Base-by-base conservation (phyloP, 2,888 invertebrate genomes). In the Phaonia tiefii region DNA sequence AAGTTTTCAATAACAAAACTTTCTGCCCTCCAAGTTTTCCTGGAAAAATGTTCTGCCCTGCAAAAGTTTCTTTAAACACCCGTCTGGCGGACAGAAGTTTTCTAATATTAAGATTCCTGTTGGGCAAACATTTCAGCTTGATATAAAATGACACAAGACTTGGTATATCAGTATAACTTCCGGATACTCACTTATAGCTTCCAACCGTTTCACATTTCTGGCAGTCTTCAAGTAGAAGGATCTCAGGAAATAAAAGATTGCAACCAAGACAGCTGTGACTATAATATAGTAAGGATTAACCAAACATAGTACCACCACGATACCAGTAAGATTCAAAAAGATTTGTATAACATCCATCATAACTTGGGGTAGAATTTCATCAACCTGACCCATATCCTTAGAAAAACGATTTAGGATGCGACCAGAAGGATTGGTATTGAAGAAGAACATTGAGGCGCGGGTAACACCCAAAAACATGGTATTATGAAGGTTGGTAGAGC, bases 381-480 rank as follows among this genome's bases (percentile, higher is more conserved):
- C 91, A 88, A 93, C 84, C 91, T 92, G 84, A 17, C 91, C 97
- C 92, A 97, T 94, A 87, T 98, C 98, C 90, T 97, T 97, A 0
- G 97, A 95, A 90, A 98, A 97, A 39, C 98, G 92, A 91, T 97
- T 97, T 51, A 98, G 91, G 84, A 98, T 95, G 46, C 95, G 91
- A 0, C 95, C 95, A 0, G 95, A 94, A 0, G 96, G 95, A 89
- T 97, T 98, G 1, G 93, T 93, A 88, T 97, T 96, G 91, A 98
- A 98, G 92, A 98, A 98, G 37, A 93, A 92, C 93, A 97, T 95
- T 0, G 95, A 94, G 0, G 96, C 95, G 37, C 95, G 92, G 1
- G 96, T 95, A n/a, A 98, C 94, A 26, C 95, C 92, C 17, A 92
- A 89, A 90, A 97, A 97, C 97, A 98, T 97, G 11, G 90, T 92